A percentile compares a stretch with the other conserved stretches of the same genome.
phyloP scores from a whole-genome alignment of 2,888 invertebrate species.

The Gortyna flavago region DNA sequence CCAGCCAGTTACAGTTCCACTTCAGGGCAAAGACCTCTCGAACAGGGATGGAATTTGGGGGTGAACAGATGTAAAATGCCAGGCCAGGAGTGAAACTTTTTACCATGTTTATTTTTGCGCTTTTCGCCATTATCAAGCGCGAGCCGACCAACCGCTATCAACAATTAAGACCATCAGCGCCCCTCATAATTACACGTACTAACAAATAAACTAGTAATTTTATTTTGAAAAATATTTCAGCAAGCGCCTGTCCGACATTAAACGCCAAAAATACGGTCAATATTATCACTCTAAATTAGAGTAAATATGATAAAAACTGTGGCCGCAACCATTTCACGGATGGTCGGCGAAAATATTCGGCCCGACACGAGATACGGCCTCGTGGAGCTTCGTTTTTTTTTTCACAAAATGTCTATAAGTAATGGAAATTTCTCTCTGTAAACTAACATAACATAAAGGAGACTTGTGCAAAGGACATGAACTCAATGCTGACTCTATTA shows the following conservation, averaged over 20 bases:
- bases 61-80: constrained; percentile 2
- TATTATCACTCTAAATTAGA: constrained; percentile 48
- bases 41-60: neutral
- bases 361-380: constrained; percentile 26
- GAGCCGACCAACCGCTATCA: constrained; percentile 12
- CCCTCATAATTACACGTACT: constrained; percentile 44
- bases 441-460: constrained; percentile 51
- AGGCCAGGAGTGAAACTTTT: neutral
- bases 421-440: constrained; percentile 47
- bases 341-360: constrained; percentile 42
- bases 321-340: constrained; percentile 47
- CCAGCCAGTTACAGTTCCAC: neutral
- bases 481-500: constrained; percentile 60
- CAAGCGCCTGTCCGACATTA: constrained; percentile 20
- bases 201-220: constrained; percentile 52
- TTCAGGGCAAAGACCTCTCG: neutral
- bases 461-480: constrained; percentile 60
- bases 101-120: constrained; percentile 29
- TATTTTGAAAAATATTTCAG: constrained; percentile 31
- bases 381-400: constrained; percentile 41
- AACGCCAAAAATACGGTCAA: constrained; percentile 40
- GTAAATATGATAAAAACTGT: constrained; percentile 49
- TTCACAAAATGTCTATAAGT: constrained; percentile 51
- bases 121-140: constrained; percentile 19
- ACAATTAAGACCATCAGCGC: constrained; percentile 30